Evolutionary conservation across 2,888 invertebrate genomes (phyloP).

Genomic region (Nipponacmea schrenckii): DNA sequence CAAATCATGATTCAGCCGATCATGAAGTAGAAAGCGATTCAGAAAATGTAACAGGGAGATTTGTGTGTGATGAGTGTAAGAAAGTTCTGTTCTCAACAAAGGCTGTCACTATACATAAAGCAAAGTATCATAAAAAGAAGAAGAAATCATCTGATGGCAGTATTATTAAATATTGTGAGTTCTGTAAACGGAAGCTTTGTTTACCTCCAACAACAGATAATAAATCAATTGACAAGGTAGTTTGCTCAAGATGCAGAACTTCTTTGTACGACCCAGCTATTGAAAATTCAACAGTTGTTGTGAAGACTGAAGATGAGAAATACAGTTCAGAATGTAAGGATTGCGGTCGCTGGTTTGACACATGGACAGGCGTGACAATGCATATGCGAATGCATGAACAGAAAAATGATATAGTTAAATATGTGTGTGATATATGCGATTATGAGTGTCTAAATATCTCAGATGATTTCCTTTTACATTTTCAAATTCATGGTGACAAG

Average conservation of each 20-base stretch:
- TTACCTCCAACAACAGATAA: too few species aligned
- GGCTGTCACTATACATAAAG: background rate
- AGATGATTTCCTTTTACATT: too few species aligned
- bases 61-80: background rate
- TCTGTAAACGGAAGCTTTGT: background rate
- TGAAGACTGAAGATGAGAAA: background rate
- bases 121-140: background rate
- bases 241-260: too few species aligned
- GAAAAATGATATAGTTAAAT: too few species aligned
- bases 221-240: too few species aligned
- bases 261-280: too few species aligned
- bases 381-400: background rate
- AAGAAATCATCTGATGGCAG: background rate
- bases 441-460: too few species aligned
- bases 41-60: slow-evolving; percentile 1
- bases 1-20: too few species aligned
- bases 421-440: too few species aligned
- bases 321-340: background rate
- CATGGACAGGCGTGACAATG: background rate
- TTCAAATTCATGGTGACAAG: too few species aligned
- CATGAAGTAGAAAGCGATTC: too few species aligned
- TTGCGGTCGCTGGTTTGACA: background rate
- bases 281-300: too few species aligned
- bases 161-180: background rate
- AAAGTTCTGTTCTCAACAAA: slow-evolving; percentile 1